Percentiles rank a stretch among this genome's conserved stretches.
These are phyloP conservation scores for Synanthedon andrenaeformis DNA, from an alignment of 2,888 invertebrate genomes.

Conservation along the genomic window DNA sequence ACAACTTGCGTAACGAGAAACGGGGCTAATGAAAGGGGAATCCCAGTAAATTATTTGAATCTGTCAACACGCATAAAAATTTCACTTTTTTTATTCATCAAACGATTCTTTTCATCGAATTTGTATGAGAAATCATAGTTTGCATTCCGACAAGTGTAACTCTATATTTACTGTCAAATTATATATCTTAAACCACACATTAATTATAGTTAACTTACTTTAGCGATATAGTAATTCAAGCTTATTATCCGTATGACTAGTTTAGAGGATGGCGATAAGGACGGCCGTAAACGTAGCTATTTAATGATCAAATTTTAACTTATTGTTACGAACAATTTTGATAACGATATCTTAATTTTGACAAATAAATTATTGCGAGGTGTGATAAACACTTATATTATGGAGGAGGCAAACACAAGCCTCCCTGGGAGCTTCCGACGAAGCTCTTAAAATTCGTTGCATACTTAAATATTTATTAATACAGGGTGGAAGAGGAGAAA, in stretches of 20 bases:
- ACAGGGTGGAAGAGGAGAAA: background rate
- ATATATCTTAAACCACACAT: background rate
- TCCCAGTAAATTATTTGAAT: too few species aligned
- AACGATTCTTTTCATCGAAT: too few species aligned
- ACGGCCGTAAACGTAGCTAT: slow-evolving; percentile 65
- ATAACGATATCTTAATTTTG: slow-evolving; percentile 53
- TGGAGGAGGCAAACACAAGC: slow-evolving; percentile 16
- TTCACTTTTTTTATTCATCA: too few species aligned
- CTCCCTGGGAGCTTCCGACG: slow-evolving; percentile 8
- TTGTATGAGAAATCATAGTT: too few species aligned
- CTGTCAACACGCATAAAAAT: too few species aligned
- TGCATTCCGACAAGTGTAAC: too few species aligned
- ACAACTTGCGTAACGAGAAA: too few species aligned
- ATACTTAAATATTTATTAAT: slow-evolving; percentile 8
- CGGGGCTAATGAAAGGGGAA: too few species aligned
- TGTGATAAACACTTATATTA: slow-evolving; percentile 32
- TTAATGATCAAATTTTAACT: slow-evolving; percentile 46
- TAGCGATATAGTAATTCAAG: slow-evolving; percentile 10
- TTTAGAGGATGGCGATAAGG: slow-evolving; percentile 70
- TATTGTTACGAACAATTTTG: slow-evolving; percentile 49
- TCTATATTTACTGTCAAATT: background rate
- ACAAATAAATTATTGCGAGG: slow-evolving; percentile 56
- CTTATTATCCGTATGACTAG: slow-evolving; percentile 59
- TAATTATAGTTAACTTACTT: background rate
- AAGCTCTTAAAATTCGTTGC: slow-evolving; percentile 10